These are phyloP conservation scores for Agrenia bidenticulata DNA, from an alignment of 2,888 invertebrate genomes.

Conservation along the genomic window DNA sequence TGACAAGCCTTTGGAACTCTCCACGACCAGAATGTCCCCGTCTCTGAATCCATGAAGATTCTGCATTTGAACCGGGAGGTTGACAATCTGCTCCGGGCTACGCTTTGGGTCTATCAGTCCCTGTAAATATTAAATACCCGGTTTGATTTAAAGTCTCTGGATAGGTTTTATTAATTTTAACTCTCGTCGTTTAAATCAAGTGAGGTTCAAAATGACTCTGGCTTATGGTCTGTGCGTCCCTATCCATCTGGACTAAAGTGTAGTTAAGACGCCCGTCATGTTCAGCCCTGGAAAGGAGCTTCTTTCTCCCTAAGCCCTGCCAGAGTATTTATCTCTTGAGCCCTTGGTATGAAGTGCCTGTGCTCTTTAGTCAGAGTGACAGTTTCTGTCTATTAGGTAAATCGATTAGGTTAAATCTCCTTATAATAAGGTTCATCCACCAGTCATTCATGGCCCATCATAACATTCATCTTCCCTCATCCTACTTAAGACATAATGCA, in stretches of 20 bases:
- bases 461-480: conserved; percentile 13
- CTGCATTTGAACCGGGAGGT: conserved; percentile 46
- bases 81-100: conserved; percentile 27
- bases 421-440: conserved; percentile 10
- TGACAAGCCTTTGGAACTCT: conserved; percentile 41
- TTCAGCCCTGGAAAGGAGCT: too few species aligned
- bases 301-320: too few species aligned
- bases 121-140: conserved; percentile 32
- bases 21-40: conserved; percentile 41
- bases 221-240: too few species aligned
- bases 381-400: conserved; percentile 13
- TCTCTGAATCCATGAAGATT: conserved; percentile 47
- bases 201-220: too few species aligned
- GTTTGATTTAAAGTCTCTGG: too few species aligned
- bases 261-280: background rate
- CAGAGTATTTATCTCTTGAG: conserved; percentile 1
- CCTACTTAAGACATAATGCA: conserved; percentile 11
- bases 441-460: conserved; percentile 6
- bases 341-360: conserved; percentile 4
- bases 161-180: too few species aligned
- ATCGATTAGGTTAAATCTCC: conserved; percentile 16
- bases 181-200: too few species aligned
- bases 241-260: too few species aligned
- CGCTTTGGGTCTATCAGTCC: conserved; percentile 44
- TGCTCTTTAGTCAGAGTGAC: background rate